Conservation (phyloP, 2,113 vertebrate species). For the Hiodon tergisus region DNA sequence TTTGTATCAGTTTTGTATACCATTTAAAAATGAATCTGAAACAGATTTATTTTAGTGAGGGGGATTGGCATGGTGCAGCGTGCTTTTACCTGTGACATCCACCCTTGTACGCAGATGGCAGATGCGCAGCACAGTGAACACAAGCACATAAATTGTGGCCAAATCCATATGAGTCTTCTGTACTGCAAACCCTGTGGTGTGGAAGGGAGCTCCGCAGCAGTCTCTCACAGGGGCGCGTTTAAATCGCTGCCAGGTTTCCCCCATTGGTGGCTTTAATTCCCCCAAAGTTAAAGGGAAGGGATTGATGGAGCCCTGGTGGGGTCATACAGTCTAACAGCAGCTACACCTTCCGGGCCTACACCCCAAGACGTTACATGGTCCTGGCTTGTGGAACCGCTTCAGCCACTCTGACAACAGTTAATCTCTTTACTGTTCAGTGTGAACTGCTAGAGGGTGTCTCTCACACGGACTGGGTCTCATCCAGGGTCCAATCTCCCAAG, state of each 20-base stretch:
- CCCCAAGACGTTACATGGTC: neutral
- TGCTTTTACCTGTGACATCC: neutral
- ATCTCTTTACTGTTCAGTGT: no score
- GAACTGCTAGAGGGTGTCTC: no score
- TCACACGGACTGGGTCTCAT: no score
- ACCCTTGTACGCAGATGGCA: neutral
- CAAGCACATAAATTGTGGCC: neutral
- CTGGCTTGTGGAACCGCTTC: no score
- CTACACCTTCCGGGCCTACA: neutral
- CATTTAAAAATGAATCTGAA: slow-evolving; percentile 7
- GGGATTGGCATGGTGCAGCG: neutral
- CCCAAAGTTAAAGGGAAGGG: neutral
- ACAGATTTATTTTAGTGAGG: neutral
- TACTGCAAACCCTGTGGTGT: neutral
- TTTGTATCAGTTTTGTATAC: slow-evolving; percentile 1
- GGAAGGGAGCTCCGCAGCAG: neutral
- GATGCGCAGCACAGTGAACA: neutral
- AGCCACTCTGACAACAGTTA: no score
- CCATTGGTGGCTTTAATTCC: no score
- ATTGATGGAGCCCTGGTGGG: neutral
- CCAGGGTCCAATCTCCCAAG: no score
- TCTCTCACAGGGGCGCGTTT: neutral
- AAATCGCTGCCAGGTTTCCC: no score
- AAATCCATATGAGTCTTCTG: neutral
- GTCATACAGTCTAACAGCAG: neutral